Evolutionary conservation across 2,888 invertebrate species (phyloP).

Genomic region (Arge pagana): DNA sequence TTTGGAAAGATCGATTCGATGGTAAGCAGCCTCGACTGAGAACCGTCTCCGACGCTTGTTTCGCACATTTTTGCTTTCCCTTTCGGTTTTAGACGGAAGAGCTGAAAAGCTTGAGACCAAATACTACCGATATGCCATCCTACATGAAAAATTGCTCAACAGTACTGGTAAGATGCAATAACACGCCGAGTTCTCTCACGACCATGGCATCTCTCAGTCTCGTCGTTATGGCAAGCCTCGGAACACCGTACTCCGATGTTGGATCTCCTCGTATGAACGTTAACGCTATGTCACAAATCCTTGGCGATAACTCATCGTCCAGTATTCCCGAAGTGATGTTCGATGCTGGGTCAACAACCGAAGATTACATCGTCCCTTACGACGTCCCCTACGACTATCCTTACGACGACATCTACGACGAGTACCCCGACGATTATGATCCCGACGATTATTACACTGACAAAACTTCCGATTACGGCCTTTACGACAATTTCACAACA

Average conservation of each 20-base stretch:
- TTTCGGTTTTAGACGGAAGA: conserved; percentile 60
- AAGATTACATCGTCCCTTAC: too few species aligned
- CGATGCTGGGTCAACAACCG: conserved; percentile 11
- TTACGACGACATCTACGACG: background rate
- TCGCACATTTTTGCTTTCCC: conserved; percentile 4
- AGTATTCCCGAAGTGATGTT: conserved; percentile 17
- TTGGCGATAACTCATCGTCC: too few species aligned
- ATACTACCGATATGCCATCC: conserved; percentile 36
- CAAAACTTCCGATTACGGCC: too few species aligned
- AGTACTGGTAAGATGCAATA: conserved; percentile 48
- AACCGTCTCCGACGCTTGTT: background rate
- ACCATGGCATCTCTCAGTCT: conserved; percentile 57
- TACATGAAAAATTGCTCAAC: conserved; percentile 33
- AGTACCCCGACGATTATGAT: background rate
- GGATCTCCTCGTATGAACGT: too few species aligned
- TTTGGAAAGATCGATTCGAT: conserved; percentile 86
- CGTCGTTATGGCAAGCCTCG: conserved; percentile 43
- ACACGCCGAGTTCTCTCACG: conserved; percentile 51
- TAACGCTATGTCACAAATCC: too few species aligned
- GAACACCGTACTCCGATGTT: too few species aligned
- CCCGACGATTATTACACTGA: background rate
- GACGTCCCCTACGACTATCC: background rate
- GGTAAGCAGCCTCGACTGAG: conserved; percentile 60
- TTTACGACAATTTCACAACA: too few species aligned
- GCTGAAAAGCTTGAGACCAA: conserved; percentile 63